phyloP scores from a whole-genome alignment of 1,140 invertebrate genomes.

The Caenorhabditis elegans region DNA sequence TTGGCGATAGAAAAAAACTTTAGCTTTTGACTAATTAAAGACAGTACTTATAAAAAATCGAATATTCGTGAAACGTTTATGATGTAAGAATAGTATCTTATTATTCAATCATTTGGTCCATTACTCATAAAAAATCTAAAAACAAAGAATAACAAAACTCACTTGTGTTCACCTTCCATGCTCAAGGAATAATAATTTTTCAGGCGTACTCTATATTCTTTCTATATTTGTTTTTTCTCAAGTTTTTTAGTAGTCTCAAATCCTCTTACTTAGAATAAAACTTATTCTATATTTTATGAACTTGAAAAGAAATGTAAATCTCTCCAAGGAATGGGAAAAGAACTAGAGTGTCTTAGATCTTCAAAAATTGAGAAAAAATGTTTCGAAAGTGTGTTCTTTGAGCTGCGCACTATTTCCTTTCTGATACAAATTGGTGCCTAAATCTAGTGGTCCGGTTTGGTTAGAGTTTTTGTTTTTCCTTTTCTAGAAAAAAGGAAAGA shows the following conservation, averaged over 20 bases:
- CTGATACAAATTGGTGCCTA: not conserved
- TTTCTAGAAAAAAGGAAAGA: not conserved
- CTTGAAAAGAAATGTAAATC: not conserved
- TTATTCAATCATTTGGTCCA: too few species aligned
- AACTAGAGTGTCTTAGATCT: too few species aligned
- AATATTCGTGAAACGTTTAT: too few species aligned
- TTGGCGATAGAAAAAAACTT: too few species aligned
- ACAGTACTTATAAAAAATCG: too few species aligned
- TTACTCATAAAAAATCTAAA: not conserved
- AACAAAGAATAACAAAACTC: slow-evolving; percentile 3
- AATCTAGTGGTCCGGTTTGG: too few species aligned
- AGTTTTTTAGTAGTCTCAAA: too few species aligned
- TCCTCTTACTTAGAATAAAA: too few species aligned
- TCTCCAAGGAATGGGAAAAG: not conserved
- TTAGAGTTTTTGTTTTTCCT: not conserved
- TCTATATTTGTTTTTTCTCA: not conserved
- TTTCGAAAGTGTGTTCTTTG: not conserved
- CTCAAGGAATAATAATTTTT: not conserved
- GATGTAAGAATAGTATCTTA: too few species aligned
- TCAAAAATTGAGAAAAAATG: too few species aligned
- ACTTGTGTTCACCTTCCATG: slow-evolving; percentile 4
- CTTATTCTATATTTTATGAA: not conserved
- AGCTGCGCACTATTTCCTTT: not conserved
- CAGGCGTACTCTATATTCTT: not conserved
- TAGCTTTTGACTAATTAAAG: too few species aligned